Percentiles rank a stretch among this genome's conserved stretches.
These are phyloP conservation scores for Oreohelix idahoensis DNA, from an alignment of 1,140 invertebrate genomes.

Conservation along the genomic window DNA sequence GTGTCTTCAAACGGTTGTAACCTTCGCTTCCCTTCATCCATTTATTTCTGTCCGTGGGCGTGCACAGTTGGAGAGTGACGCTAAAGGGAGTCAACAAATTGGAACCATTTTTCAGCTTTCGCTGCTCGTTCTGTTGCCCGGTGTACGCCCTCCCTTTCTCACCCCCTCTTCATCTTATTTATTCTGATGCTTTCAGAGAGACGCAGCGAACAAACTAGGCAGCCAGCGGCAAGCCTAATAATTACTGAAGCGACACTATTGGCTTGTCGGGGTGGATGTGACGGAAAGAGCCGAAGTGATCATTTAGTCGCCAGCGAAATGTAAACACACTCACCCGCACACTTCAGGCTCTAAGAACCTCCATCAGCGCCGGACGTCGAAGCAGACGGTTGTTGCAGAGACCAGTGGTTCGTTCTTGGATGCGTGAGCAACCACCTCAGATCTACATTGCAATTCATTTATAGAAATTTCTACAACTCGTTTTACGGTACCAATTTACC, in stretches of 20 bases:
- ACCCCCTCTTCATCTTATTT: neutral
- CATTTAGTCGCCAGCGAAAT: slow-evolving; percentile 18
- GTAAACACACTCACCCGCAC: slow-evolving; percentile 23
- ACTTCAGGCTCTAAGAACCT: neutral
- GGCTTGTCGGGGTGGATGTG: slow-evolving; percentile 8
- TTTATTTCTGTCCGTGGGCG: slow-evolving; percentile 11
- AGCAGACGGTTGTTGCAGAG: neutral
- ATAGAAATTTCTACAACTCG: too few species aligned
- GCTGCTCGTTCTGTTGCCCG: neutral
- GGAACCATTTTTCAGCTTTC: neutral
- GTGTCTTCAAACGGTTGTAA: neutral
- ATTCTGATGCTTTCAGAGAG: neutral
- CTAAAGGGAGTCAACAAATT: neutral
- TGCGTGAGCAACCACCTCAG: neutral
- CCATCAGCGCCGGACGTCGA: neutral
- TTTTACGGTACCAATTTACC: too few species aligned
- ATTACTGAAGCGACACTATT: slow-evolving; percentile 4
- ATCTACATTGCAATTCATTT: too few species aligned
- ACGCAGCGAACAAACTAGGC: neutral
- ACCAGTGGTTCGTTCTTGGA: neutral
- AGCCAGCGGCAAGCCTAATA: neutral
- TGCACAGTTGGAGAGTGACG: neutral
- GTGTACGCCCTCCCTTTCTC: neutral
- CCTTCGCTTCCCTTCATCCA: neutral
- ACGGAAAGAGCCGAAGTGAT: neutral